Base-by-base conservation (phyloP, 2,113 vertebrate genomes). In the Smithornis capensis region DNA sequence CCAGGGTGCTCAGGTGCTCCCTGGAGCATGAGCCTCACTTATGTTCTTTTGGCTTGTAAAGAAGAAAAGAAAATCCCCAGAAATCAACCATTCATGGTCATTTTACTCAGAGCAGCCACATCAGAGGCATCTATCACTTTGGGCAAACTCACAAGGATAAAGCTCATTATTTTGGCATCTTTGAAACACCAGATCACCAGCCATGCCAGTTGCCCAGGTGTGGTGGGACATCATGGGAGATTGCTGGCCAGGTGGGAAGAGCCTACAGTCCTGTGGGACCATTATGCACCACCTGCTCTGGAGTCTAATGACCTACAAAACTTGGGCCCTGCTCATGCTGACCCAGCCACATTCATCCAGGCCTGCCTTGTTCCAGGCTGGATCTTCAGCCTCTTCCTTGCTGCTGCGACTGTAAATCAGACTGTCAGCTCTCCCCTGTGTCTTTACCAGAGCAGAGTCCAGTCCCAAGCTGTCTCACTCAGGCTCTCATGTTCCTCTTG, bases 401-500 rank as follows among this genome's bases (percentile, higher is more conserved):
- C 62, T 90, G 65, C 75, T 67, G 52, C n/a, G 8, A 2, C 14
- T 67, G 44, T 13, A 68, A 45, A 37, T 53, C 63, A 44, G 27
- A 11, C 69, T 65, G 25, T 10, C 23, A 62, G 37, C 10, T 47
- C 19, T 69, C 60, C 55, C 40, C 3, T 21, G 2, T 3, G 19
- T 37, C 53, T 60, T 50, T 76, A 24, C 27, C 57, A 62, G 38
- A 62, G 38, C 33, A 45, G 28, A 12, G 13, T 45, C 40, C 49
- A 69, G 14, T n/a, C 49, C n/a, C 19, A 18, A 25, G 19, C 24
- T 47, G 15, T 37, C 44, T 60, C 6, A 1, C 19, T 56, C 42
- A 50, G 50, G 14, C 28, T 45, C 27, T 53, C 4, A 1, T 7
- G 10, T 19, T 63, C 3, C 0, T 28, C 1, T 12, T 50, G 6